A percentile compares a stretch with the other conserved stretches of the same genome.
phyloP scores from a whole-genome alignment of 1,140 invertebrate genomes.

The Lanistes nyassanus region DNA sequence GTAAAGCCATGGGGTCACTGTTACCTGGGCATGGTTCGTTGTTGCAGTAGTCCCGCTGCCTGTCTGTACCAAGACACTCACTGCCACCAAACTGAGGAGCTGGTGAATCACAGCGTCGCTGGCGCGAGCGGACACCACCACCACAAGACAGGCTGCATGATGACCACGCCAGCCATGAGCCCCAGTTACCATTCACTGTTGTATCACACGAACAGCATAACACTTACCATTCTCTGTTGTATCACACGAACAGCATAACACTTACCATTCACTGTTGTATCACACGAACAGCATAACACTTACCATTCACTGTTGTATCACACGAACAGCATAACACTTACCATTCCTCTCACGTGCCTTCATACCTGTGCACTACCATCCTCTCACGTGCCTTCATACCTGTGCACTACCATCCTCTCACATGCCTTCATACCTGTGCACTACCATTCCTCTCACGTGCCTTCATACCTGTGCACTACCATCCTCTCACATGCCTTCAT shows the following conservation, averaged over 20 bases:
- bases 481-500: too few species aligned
- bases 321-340: too few species aligned
- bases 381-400: too few species aligned
- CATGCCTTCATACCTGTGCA: too few species aligned
- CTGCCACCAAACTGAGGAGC: slow-evolving; percentile 50
- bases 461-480: too few species aligned
- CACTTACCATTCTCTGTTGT: not conserved
- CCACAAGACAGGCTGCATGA: slow-evolving; percentile 57
- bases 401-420: too few species aligned
- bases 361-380: too few species aligned
- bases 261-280: not conserved
- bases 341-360: too few species aligned
- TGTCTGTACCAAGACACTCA: slow-evolving; percentile 44
- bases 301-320: not conserved
- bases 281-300: not conserved
- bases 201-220: not conserved
- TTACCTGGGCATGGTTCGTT: slow-evolving; percentile 62
- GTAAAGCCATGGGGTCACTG: too few species aligned
- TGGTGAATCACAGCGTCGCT: slow-evolving; percentile 54
- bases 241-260: not conserved
- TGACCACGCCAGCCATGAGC: slow-evolving; percentile 68
- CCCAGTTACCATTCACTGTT: slow-evolving; percentile 69
- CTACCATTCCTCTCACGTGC: too few species aligned
- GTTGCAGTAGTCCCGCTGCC: slow-evolving; percentile 58
- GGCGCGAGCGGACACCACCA: slow-evolving; percentile 44